Percentiles rank a stretch among this genome's conserved stretches.
phyloP scores from a whole-genome alignment of 1,140 invertebrate species.

The Saccostrea echinata region DNA sequence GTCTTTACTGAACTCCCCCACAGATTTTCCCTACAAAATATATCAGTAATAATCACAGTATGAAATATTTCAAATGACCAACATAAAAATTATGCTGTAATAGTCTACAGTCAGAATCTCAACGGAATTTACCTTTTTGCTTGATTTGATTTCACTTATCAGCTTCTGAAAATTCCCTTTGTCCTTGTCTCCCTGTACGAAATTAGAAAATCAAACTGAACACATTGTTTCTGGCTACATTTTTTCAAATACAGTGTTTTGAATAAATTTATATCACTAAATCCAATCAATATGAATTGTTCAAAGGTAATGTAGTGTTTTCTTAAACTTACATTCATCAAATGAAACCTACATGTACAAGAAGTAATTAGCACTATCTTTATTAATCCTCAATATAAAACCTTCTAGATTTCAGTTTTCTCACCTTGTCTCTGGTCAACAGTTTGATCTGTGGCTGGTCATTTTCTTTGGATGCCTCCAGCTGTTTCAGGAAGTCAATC shows the following conservation, averaged over 20 bases:
- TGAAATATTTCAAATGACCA: not conserved
- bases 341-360: too few species aligned
- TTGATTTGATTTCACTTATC: constrained; percentile 91
- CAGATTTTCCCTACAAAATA: constrained; percentile 85
- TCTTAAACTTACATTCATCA: too few species aligned
- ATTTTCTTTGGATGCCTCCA: constrained; percentile 94
- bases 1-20: constrained; percentile 97
- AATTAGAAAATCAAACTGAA: constrained; percentile 62
- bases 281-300: too few species aligned
- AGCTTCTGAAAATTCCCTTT: constrained; percentile 95
- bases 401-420: constrained; percentile 49
- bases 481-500: constrained; percentile 95
- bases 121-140: constrained; percentile 84
- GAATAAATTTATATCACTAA: too few species aligned
- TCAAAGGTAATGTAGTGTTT: too few species aligned
- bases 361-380: too few species aligned
- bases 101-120: not conserved
- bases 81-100: not conserved
- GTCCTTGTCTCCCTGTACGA: constrained; percentile 96
- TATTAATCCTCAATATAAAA: too few species aligned
- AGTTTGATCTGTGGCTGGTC: constrained; percentile 89
- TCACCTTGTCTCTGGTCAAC: constrained; percentile 94
- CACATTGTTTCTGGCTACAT: too few species aligned
- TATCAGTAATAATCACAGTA: not conserved
- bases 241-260: too few species aligned